A percentile compares a stretch with the other conserved stretches of the same genome.
Evolutionary conservation across 2,888 invertebrate species (phyloP).

Genomic region (Ochlodes sylvanus): DNA sequence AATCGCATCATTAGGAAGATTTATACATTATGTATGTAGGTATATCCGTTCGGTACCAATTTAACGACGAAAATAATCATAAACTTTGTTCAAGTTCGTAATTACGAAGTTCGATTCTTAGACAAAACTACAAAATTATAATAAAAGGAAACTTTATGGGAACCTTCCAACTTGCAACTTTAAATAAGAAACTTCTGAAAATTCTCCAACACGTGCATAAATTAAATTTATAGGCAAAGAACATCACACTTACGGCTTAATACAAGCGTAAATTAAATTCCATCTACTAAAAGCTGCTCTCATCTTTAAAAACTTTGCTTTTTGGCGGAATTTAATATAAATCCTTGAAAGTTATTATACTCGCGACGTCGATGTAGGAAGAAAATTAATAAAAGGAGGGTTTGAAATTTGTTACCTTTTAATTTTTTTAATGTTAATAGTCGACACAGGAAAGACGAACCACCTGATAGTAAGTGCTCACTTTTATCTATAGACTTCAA

Average conservation of each 20-base stretch:
- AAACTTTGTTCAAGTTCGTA: too few species aligned
- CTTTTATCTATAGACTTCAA: too few species aligned
- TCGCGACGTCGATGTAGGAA: conserved; percentile 31
- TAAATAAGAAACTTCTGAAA: not conserved
- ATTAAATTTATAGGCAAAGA: conserved; percentile 33
- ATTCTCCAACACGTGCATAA: conserved; percentile 26
- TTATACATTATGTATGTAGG: too few species aligned
- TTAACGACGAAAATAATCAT: too few species aligned
- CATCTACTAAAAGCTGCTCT: conserved; percentile 39
- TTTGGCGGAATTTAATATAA: conserved; percentile 44
- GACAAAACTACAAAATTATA: too few species aligned
- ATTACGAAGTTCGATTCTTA: too few species aligned
- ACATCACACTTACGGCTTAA: conserved; percentile 35
- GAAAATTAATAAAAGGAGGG: conserved; percentile 27
- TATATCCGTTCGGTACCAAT: too few species aligned
- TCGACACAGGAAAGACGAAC: too few species aligned
- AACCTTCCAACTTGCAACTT: too few species aligned
- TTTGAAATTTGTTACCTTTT: conserved; percentile 10
- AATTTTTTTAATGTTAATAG: conserved; percentile 4
- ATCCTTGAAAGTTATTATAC: conserved; percentile 39
- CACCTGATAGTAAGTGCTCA: too few species aligned
- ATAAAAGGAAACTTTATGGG: too few species aligned
- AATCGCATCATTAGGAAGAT: too few species aligned
- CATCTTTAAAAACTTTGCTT: conserved; percentile 44
- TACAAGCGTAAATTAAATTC: conserved; percentile 43